These are phyloP conservation scores for Hippolais icterina DNA, from an alignment of 2,113 vertebrate species.

Conservation along the genomic window DNA sequence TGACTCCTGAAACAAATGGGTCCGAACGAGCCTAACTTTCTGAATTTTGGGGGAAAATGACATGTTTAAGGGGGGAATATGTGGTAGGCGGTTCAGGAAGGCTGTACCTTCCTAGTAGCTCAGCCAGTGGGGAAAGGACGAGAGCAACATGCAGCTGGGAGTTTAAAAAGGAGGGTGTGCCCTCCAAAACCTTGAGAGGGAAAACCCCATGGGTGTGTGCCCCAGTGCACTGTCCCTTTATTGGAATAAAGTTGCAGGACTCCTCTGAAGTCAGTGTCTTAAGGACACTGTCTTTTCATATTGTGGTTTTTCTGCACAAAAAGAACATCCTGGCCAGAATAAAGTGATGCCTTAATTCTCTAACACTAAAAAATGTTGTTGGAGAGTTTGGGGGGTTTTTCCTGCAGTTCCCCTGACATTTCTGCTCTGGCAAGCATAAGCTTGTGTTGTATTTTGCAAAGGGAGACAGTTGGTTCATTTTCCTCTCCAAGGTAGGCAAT, in stretches of 20 bases:
- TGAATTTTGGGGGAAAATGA: background rate
- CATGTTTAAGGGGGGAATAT: background rate
- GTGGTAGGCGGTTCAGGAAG: background rate
- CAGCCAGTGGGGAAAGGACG: background rate
- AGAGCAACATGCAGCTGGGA: background rate
- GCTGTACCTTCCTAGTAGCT: background rate
- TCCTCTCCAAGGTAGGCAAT: background rate
- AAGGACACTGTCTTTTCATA: background rate
- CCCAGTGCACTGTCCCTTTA: no score
- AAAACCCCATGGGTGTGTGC: accelerated
- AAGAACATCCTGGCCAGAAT: background rate
- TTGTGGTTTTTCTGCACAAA: background rate
- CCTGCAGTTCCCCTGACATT: background rate
- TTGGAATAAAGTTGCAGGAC: background rate
- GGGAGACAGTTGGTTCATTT: background rate
- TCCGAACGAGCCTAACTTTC: background rate
- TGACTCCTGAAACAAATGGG: background rate
- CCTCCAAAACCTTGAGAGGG: background rate
- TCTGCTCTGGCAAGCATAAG: background rate
- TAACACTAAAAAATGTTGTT: background rate
- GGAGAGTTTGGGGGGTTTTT: no score
- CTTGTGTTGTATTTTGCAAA: background rate
- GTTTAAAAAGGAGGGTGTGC: background rate
- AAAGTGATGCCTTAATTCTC: background rate
- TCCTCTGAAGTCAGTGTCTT: background rate